Conservation (phyloP, 2,797 vertebrate genomes). For the Microcaecilia unicolor region DNA sequence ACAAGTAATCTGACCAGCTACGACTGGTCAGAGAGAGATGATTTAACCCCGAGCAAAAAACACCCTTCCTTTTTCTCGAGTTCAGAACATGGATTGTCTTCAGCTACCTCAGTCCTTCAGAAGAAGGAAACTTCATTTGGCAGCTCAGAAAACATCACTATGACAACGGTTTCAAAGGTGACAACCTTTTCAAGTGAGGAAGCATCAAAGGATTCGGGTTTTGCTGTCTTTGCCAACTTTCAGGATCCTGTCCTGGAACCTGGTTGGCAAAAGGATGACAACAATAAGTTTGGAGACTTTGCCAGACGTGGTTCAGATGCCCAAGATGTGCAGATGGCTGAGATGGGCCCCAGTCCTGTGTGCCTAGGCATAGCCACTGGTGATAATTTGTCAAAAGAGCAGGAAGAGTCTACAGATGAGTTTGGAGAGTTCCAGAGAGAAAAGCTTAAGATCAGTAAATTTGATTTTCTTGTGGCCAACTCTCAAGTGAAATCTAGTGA, state of each 20-base stretch:
- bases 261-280: conserved; percentile 30
- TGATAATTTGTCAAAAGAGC: conserved; percentile 14
- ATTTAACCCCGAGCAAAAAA: conserved; percentile 60
- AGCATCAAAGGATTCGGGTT: conserved; percentile 46
- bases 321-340: too few relatives aligned
- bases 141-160: conserved; percentile 75
- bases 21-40: conserved; percentile 85
- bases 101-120: conserved; percentile 60
- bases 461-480: conserved; percentile 91
- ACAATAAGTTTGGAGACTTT: conserved; percentile 74
- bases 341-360: too few relatives aligned
- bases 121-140: conserved; percentile 77
- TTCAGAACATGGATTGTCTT: conserved; percentile 47
- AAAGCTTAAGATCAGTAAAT: conserved; percentile 94
- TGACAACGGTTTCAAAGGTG: conserved; percentile 63
- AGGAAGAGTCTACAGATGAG: conserved; percentile 64
- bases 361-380: conserved; percentile 21
- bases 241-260: conserved; percentile 15
- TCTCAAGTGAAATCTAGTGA: conserved; percentile 94
- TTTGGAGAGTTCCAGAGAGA: conserved; percentile 89
- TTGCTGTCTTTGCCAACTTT: conserved; percentile 68
- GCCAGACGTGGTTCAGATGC: conserved; percentile 57
- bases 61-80: conserved; percentile 38
- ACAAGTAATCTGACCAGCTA: conserved; percentile 69
- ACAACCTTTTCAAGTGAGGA: conserved; percentile 64